Conservation (phyloP, 2,888 invertebrate genomes). For the Clivina fossor region DNA sequence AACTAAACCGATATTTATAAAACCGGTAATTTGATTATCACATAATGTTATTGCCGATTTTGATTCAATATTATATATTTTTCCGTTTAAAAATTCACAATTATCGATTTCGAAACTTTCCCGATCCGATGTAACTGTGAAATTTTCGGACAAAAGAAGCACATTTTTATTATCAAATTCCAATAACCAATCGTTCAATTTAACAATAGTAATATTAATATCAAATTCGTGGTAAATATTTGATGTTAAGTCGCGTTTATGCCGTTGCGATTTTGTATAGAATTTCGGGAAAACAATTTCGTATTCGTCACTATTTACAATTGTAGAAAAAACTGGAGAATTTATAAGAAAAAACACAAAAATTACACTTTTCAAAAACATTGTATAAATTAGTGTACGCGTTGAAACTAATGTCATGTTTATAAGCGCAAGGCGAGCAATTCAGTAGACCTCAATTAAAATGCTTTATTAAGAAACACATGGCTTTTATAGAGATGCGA, state of each 20-base stretch:
- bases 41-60: constrained; percentile 47
- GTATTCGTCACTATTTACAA: constrained; percentile 4
- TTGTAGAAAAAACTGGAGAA: background rate
- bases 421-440: background rate
- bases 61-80: constrained; percentile 45
- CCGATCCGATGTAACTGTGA: constrained; percentile 42
- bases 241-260: constrained; percentile 8
- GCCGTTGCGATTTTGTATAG: constrained; percentile 4
- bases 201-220: constrained; percentile 35
- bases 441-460: constrained; percentile 20
- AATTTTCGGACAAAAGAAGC: constrained; percentile 43
- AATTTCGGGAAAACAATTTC: constrained; percentile 23
- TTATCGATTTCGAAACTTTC: constrained; percentile 27
- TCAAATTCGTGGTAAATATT: background rate
- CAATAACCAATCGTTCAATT: constrained; percentile 45
- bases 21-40: constrained; percentile 45
- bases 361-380: constrained; percentile 5
- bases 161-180: constrained; percentile 45
- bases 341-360: background rate
- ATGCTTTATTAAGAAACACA: constrained; percentile 23
- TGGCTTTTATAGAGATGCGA: constrained; percentile 19
- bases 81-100: constrained; percentile 39
- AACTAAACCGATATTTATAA: constrained; percentile 43
- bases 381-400: background rate
- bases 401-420: background rate